Evolutionary conservation across 2,888 invertebrate species (phyloP).

Genomic region (Agonopterix alstromeriana): DNA sequence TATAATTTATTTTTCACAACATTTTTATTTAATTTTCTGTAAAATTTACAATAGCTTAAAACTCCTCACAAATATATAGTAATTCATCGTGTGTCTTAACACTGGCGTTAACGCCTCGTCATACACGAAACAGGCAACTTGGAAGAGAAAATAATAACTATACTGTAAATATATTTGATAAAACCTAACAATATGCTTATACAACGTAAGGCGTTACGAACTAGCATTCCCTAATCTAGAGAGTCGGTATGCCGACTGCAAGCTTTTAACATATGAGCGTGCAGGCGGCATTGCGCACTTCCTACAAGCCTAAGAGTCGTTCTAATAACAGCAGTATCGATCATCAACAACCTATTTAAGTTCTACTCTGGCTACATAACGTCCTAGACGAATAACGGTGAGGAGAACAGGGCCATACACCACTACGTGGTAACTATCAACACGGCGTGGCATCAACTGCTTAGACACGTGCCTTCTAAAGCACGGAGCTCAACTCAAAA

Average conservation of each 20-base stretch:
- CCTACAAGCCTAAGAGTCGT: conserved; percentile 8
- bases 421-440: no score
- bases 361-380: no score
- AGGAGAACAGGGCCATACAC: no score
- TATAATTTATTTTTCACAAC: conserved; percentile 75
- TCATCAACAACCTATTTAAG: background rate
- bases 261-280: conserved; percentile 71
- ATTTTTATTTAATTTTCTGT: conserved; percentile 75
- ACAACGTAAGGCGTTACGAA: conserved; percentile 52
- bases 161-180: conserved; percentile 55
- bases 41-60: conserved; percentile 77
- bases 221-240: conserved; percentile 60
- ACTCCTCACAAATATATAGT: conserved; percentile 72
- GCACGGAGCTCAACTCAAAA: no score
- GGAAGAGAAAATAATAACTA: conserved; percentile 56
- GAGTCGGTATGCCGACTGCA: conserved; percentile 51
- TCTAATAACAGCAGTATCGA: conserved; percentile 18
- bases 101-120: conserved; percentile 40
- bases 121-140: conserved; percentile 60
- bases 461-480: background rate
- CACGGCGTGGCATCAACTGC: background rate
- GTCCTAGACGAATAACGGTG: no score
- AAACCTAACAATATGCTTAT: conserved; percentile 62
- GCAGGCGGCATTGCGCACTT: conserved; percentile 35
- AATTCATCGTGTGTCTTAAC: conserved; percentile 56